A percentile compares a stretch with the other conserved stretches of the same genome.
Conservation (phyloP, 2,113 vertebrate genomes). For the Xenopus borealis region DNA sequence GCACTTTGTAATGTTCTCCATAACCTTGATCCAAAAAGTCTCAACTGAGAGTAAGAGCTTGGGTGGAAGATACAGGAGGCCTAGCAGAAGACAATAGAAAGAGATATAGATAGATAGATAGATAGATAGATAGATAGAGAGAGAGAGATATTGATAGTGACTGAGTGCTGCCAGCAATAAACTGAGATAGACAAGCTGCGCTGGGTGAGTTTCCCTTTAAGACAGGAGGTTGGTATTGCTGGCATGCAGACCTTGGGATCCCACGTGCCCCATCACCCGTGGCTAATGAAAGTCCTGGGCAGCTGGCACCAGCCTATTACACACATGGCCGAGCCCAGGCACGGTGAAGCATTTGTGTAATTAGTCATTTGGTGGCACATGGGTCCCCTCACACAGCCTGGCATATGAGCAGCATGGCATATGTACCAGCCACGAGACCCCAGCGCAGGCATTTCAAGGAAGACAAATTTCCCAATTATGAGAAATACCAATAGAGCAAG, state of each 20-base stretch:
- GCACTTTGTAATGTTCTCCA: not conserved
- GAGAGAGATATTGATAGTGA: too few species aligned
- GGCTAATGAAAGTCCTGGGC: conserved; percentile 18
- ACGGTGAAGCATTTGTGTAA: not conserved
- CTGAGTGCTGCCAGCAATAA: too few species aligned
- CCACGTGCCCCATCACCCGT: not conserved
- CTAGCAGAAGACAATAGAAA: too few species aligned
- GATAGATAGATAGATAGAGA: too few species aligned
- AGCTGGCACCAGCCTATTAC: not conserved
- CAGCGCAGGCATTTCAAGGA: conserved; percentile 11
- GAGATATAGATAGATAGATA: not conserved
- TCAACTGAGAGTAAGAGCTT: too few species aligned
- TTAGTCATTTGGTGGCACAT: conserved; percentile 20
- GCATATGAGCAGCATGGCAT: not conserved
- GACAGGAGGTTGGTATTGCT: not conserved
- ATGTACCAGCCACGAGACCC: not conserved
- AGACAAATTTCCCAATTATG: conserved; percentile 22
- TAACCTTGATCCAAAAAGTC: not conserved
- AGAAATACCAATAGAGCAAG: conserved; percentile 7
- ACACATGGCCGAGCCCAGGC: not conserved
- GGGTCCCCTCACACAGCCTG: not conserved
- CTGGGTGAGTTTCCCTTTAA: not conserved
- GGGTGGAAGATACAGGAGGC: too few species aligned
- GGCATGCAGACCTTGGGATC: conserved; percentile 19
- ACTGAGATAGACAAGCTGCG: too few species aligned